Base-by-base conservation (phyloP, 1,140 invertebrate genomes). In the Zaprionus taronus region DNA sequence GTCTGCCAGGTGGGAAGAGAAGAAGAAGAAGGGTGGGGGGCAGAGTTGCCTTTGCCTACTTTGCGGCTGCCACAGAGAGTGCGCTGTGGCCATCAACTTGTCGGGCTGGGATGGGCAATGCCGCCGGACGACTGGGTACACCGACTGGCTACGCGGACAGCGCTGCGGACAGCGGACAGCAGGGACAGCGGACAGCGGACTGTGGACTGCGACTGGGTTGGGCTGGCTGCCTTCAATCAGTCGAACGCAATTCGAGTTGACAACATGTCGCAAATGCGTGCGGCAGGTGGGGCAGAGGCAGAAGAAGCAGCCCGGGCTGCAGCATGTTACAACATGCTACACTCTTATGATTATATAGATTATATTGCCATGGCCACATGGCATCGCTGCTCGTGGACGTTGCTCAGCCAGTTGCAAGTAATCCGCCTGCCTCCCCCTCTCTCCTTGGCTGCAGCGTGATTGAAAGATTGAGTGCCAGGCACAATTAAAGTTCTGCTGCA, bases 391-490 rank as follows among this genome's bases (percentile, higher is more conserved):
- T 22, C 57, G 58, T 24, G 57, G 38, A 64, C 36, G 55, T 79
- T 61, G 61, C 58, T 75, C 79, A 82, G 68, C 73, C 76, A 79
- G 61, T 73, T 73, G 70, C 72, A 82, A 81, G 84, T 87, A 87
- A 89, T 87, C 84, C 84, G 55, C 72, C 49, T 76, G 41, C 28
- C 17, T 47, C 11, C 17, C 62, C 9, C 12, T 5, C 15, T 7
- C 15, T 7, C 15, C 22, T 44, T 3, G 1, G n/a, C 49, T 62
- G 49, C 47, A 36, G 79, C 77, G 76, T 91, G 87, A 91, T 91
- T 91, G 87, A 91, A 91, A 91, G 87, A 91, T 91, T 91, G 87
- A 91, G 87, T 91, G 87, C 81, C 87, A 87, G 81, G 73, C 84
- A 87, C 87, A 91, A 91, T 91, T 89, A 89, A 89, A 89, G 79